Base-by-base conservation (phyloP, 2,113 vertebrate species). In the Cathartes aura region DNA sequence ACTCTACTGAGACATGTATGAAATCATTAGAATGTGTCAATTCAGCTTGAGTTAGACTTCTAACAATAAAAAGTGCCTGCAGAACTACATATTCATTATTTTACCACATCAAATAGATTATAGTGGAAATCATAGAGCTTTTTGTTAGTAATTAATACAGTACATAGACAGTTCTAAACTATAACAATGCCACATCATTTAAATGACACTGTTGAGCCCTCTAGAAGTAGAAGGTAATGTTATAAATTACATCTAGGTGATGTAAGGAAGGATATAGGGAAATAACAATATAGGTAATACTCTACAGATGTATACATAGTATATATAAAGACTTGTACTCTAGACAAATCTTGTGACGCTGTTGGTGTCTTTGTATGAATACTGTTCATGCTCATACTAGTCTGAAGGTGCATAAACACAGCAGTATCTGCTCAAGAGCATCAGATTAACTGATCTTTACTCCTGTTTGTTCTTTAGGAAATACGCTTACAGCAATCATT, bases 51-150 rank as follows among this genome's bases (percentile, higher is more conserved):
- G 58, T 48, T 80, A 66, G 53, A 76, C 14, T 42, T 87, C 58
- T 58, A 66, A 80, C 32, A 76, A 36, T 21, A 81, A 72, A 14
- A 70, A 91, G 21, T 71, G 76, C 64, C 76, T 91, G 43, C 36
- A 75, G 87, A 93, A 73, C 86, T 82, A 73, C 24, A 20, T 85
- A 85, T 66, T 90, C 63, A 76, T 96, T 91, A 53, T 95, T 95
- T 94, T 82, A 72, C 42, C 38, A 66, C 59, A 76, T 91, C 58
- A 91, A 36, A 72, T 75, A 92, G 30, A 74, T 84, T 64, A 38
- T 12, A 87, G 36, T 7, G 11, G 43, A 34, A 89, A 91, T 93
- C 58, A 74, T 5, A 73, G 66, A 85, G 58, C 10, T 85, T 75
- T 89, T 70, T 80, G 62, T 90, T 70, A 66, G 82, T 66, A 55